These are phyloP conservation scores for Falco cherrug DNA, from an alignment of 2,797 vertebrate species.

Conservation along the genomic window DNA sequence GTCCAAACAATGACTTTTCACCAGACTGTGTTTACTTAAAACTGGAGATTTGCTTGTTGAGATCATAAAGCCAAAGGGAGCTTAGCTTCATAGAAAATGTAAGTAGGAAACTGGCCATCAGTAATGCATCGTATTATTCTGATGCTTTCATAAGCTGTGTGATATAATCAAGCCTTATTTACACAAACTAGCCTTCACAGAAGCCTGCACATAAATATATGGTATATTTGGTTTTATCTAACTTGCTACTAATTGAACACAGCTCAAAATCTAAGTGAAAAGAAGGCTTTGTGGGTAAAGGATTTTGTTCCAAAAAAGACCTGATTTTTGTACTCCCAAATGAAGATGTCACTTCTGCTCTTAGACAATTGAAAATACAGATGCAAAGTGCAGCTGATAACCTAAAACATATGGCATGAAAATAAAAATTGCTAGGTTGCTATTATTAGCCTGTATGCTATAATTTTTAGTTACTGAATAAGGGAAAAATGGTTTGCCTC, in stretches of 20 bases:
- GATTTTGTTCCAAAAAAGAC: constrained; percentile 22
- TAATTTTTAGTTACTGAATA: constrained; percentile 57
- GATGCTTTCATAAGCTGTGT: constrained; percentile 12
- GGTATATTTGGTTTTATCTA: constrained; percentile 23
- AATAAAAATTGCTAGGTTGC: constrained; percentile 54
- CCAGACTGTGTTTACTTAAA: background rate
- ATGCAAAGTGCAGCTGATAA: constrained; percentile 64
- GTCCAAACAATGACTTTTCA: background rate
- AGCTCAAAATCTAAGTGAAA: constrained; percentile 19
- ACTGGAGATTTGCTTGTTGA: background rate
- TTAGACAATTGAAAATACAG: constrained; percentile 65
- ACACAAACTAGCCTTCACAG: constrained; percentile 21
- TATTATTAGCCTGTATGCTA: constrained; percentile 43
- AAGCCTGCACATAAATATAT: background rate
- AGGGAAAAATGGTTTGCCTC: background rate
- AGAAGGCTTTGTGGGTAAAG: constrained; percentile 5
- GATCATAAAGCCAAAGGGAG: constrained; percentile 1
- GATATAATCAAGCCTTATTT: constrained; percentile 38
- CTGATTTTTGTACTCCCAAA: constrained; percentile 43
- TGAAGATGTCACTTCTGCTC: constrained; percentile 53
- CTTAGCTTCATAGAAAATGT: background rate
- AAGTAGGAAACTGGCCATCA: constrained; percentile 29
- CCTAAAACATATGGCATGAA: constrained; percentile 58
- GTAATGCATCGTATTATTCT: background rate
- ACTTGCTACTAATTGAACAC: constrained; percentile 5